Evolutionary conservation across 1,140 invertebrate species (phyloP), one percentile per base, ranked within the genome.

Genomic region (Lysiphlebus fabarum): DNA sequence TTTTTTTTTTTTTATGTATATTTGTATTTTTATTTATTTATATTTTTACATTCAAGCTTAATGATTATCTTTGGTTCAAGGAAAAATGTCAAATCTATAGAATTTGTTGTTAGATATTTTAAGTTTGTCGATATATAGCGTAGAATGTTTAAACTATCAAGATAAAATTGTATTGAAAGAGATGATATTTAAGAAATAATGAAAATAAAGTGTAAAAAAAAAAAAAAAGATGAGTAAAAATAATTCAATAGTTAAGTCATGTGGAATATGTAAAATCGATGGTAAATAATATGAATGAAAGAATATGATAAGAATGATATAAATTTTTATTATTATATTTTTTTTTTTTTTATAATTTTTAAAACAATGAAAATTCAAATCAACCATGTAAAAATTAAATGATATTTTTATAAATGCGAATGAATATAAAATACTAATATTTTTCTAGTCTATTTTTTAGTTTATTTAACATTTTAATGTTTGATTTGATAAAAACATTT

Each of bases 241-340:
- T 38, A 56, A 47, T 45, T 34, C 44, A 56, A 33, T 43, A 5
- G 44, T 56, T 11, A 43, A 56, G 36, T 56, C 54, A 33, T 47
- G 54, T 43, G 54, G 54, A 56, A 56, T 12, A 33, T 8, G 34
- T 48, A 37, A 36, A 56, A 47, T 45, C 43, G 44, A 17, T 43
- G 34, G 54, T 26, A 8, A 49, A 49, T 33, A 43, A 14, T 12
- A n/a, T 43, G 17, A 42, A n/a, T 10, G 53, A 40, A 44, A 26
- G 54, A 36, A 56, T 37, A 37, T 7, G 34, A 33, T 17, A 10
- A 49, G n/a, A 4, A 26, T 26, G 17, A 26, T 1, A 26, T 26
- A 26, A 26, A 26, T 26, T 26, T 26, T 26, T 26, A 1, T 26
- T 26, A 2, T 26, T 26, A 26, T 26, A 1, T 26, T 26, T 26